Base-by-base conservation (phyloP, 2,888 invertebrate species). In the Brachyopa scutellaris region DNA sequence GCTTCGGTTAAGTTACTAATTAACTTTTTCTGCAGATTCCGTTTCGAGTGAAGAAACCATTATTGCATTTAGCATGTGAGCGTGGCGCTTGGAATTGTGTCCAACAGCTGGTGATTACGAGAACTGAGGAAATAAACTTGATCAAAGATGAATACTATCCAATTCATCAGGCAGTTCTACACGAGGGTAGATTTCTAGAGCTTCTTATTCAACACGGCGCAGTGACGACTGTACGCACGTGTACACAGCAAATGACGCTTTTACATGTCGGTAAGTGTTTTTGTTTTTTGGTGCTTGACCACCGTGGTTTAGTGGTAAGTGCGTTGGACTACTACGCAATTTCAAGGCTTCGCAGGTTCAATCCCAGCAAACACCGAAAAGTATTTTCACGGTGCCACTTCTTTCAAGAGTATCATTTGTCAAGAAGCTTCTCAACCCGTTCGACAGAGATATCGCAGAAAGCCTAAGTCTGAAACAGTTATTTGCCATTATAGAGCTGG, bases 71-170 rank as follows among this genome's bases (percentile, higher is more conserved):
- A 66, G 94, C 94, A 0, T 94, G 94, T 86, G 94, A 94, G 86
- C 90, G 94, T 29, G 94, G 94, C 13, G 94, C 95, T 23, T 94
- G 94, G 94, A 92, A 93, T 84, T 94, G 94, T 89, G 94, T 94
- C 1, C 93, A 94, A 86, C 93, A 93, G 86, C 88, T 95, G 76
- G 90, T 94, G 6, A 91, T 92, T 1, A 93, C 93, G 84, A 87
- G 94, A 38, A 92, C 93, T 33, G 94, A 94, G 85, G 94, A 94
- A 89, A 94, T 95, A 49, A 94, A 94, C 88, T 92, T 93, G 79
- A 92, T 94, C 70, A 94, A 93, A 88, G 94, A 95, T 87, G 95
- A 95, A 90, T 95, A 95, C 88, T 95, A 94, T 88, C 95, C 95
- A n/a, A 93, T 95, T 73, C 94, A 95, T 88, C 94, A 94, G 87